Evolutionary conservation across 92 coral and sea anemone genomes (phyloP).

Genomic region (Umimayanthus kanabou): DNA sequence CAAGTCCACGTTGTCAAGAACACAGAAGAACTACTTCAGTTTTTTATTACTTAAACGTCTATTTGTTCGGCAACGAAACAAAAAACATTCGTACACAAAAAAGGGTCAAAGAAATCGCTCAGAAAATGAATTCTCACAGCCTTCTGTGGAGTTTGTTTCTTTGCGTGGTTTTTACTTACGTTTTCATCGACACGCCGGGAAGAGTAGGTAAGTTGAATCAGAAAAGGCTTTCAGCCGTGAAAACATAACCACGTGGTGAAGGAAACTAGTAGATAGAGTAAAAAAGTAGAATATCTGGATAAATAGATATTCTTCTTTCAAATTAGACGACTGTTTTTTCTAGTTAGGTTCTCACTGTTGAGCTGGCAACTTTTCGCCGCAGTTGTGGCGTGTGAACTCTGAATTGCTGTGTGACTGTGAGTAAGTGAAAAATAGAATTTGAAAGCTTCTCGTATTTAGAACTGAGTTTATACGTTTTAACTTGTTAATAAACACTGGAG

Average conservation of each 20-base stretch:
- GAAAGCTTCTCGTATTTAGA: background rate
- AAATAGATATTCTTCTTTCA: background rate
- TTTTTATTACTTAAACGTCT: background rate
- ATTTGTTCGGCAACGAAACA: background rate
- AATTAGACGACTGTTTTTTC: background rate
- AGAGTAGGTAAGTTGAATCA: background rate
- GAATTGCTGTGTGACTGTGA: background rate
- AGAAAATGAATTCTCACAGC: conserved; percentile 18
- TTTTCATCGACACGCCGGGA: background rate
- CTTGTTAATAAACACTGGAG: too few relatives aligned
- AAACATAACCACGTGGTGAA: conserved; percentile 26
- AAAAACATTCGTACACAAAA: background rate
- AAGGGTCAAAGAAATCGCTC: background rate
- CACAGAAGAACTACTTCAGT: background rate
- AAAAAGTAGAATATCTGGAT: background rate
- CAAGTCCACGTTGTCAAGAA: conserved; percentile 35
- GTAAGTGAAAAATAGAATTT: background rate
- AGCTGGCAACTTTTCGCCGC: background rate
- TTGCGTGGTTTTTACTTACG: background rate
- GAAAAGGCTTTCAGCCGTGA: background rate
- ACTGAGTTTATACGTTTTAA: background rate
- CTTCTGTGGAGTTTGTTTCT: background rate
- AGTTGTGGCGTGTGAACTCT: conserved; percentile 2
- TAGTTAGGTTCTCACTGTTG: background rate
- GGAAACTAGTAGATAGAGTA: background rate